Evolutionary conservation across 1,140 invertebrate genomes (phyloP).

Genomic region (Cydia splendana): DNA sequence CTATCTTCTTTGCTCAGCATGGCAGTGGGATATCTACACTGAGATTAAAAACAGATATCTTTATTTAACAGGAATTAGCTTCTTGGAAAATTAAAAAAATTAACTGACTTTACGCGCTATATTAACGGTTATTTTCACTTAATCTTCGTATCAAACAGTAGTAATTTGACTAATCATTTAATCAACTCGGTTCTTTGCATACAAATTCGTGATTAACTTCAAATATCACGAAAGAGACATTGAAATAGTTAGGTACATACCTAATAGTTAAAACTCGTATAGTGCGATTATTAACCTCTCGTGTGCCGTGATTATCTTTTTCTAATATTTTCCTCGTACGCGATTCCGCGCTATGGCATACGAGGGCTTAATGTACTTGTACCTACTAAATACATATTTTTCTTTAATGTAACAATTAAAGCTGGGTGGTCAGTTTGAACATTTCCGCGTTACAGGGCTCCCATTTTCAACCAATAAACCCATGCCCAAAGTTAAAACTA

Average conservation of each 20-base stretch:
- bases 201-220: neutral
- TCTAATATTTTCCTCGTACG: no score
- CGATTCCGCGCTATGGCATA: no score
- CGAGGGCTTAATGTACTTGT: no score
- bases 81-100: neutral
- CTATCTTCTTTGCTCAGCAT: neutral
- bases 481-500: conserved; percentile 20
- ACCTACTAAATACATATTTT: no score
- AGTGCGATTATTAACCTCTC: neutral
- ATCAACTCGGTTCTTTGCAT: conserved; percentile 1
- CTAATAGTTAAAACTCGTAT: neutral
- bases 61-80: neutral
- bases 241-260: neutral
- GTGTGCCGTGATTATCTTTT: no score
- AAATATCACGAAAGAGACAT: neutral
- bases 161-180: neutral
- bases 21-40: neutral
- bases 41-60: conserved; percentile 8
- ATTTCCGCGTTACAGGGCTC: neutral
- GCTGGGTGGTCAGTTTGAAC: no score
- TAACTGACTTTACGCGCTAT: neutral
- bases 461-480: conserved; percentile 11
- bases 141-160: neutral
- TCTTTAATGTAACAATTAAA: no score
- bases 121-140: conserved; percentile 1